phyloP scores from a whole-genome alignment of 1,140 invertebrate species.

The Ceratina japonica region DNA sequence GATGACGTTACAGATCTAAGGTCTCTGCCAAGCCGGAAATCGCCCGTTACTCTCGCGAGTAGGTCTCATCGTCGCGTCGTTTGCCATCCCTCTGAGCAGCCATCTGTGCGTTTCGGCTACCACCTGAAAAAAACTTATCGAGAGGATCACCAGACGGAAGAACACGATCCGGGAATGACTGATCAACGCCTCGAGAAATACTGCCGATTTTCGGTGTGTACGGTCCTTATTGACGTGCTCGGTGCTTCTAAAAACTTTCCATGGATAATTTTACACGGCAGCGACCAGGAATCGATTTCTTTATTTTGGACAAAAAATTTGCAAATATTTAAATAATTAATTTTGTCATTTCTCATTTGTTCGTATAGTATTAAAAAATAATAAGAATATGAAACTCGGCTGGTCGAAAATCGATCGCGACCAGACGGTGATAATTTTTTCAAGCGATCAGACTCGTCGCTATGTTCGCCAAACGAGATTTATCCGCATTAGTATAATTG shows the following conservation, averaged over 20 bases:
- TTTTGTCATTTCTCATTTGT: no score
- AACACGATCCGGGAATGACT: background rate
- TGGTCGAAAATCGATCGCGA: background rate
- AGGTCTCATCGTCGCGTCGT: background rate
- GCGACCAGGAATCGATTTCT: no score
- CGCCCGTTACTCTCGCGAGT: background rate
- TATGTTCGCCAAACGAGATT: no score
- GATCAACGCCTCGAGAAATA: background rate
- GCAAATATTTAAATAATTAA: no score
- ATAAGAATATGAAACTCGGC: background rate
- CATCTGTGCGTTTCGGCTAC: constrained; percentile 12
- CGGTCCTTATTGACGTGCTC: no score
- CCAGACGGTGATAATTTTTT: background rate
- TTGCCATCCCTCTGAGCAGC: background rate
- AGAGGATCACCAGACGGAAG: background rate
- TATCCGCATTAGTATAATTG: no score
- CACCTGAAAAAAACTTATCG: constrained; percentile 30
- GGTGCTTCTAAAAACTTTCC: no score
- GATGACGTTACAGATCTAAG: background rate
- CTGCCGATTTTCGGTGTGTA: no score
- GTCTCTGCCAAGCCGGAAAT: constrained; percentile 18
- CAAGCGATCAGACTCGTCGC: no score
- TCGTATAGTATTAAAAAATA: no score
- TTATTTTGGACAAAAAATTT: no score
- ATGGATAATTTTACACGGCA: no score